A percentile compares a stretch with the other conserved stretches of the same genome.
Evolutionary conservation across 2,888 invertebrate species (phyloP).

Genomic region (Plagodis dolabraria): DNA sequence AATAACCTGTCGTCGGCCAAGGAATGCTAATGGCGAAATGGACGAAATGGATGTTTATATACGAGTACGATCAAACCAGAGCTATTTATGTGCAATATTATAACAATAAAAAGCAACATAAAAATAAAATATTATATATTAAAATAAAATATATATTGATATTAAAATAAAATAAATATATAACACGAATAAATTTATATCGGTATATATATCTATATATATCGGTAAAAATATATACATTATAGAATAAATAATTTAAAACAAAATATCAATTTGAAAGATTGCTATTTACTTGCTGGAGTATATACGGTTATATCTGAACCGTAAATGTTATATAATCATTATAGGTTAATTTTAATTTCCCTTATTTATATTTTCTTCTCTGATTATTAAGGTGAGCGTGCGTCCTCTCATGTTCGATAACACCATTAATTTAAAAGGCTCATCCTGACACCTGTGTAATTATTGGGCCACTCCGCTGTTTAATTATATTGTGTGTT

Average conservation of each 20-base stretch:
- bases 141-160: no score
- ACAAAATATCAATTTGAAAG: no score
- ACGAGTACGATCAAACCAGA: background rate
- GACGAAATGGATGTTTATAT: constrained; percentile 51
- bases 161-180: no score
- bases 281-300: constrained; percentile 5
- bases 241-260: no score
- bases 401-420: constrained; percentile 47
- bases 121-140: no score
- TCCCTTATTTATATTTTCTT: constrained; percentile 36
- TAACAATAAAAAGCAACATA: no score
- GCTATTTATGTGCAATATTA: no score
- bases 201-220: no score
- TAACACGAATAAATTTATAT: no score
- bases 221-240: no score
- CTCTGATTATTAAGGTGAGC: constrained; percentile 43
- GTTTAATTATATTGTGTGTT: constrained; percentile 57
- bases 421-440: constrained; percentile 59
- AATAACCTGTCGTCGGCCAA: constrained; percentile 60
- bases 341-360: constrained; percentile 32
- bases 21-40: constrained; percentile 71
- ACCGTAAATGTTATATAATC: constrained; percentile 31
- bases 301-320: constrained; percentile 22
- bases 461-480: constrained; percentile 56
- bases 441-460: constrained; percentile 53